phyloP scores from a whole-genome alignment of 2,113 vertebrate species.

The Ctenomys sociabilis region DNA sequence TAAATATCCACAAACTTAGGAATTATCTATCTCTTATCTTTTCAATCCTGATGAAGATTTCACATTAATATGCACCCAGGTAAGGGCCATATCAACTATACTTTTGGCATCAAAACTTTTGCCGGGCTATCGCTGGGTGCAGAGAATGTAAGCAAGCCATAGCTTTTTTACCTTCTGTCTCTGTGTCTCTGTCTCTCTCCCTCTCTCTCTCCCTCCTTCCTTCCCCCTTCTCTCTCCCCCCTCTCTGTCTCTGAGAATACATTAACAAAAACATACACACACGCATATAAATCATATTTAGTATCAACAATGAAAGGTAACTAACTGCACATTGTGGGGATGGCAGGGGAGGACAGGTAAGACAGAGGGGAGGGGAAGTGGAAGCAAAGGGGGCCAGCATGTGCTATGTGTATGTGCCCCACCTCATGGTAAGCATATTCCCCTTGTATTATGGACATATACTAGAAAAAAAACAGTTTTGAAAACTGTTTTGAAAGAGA shows the following conservation, averaged over 20 bases:
- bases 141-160: not conserved
- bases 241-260: not conserved
- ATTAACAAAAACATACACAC: not conserved
- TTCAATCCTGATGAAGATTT: not conserved
- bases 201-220: not conserved
- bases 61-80: not conserved
- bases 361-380: not conserved
- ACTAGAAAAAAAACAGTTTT: slow-evolving; percentile 17
- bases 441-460: not conserved
- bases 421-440: not conserved
- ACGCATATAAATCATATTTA: not conserved
- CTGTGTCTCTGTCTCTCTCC: not conserved
- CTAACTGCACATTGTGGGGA: not conserved
- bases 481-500: not conserved
- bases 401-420: not conserved
- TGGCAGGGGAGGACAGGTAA: not conserved
- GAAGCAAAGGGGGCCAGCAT: not conserved
- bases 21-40: not conserved
- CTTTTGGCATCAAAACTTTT: not conserved
- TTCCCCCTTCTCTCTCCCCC: not conserved
- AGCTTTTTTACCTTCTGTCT: not conserved
- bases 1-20: not conserved
- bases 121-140: not conserved
- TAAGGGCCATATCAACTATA: not conserved
- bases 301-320: not conserved